Evolutionary conservation across 2,113 vertebrate species (phyloP).

Genomic region (Pterocles gutturalis): DNA sequence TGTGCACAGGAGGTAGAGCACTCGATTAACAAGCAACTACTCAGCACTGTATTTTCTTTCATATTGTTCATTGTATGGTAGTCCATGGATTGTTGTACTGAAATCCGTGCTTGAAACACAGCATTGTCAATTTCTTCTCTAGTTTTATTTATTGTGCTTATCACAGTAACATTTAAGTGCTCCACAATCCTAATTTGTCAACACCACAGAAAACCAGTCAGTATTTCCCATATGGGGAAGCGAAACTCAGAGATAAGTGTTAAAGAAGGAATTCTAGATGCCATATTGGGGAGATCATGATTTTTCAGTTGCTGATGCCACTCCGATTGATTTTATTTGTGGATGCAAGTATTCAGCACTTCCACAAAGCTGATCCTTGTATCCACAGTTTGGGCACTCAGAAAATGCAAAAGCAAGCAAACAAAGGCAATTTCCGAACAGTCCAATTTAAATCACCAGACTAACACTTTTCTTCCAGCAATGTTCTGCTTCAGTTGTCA

Average conservation of each 20-base stretch:
- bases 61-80: not conserved
- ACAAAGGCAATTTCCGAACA: conserved; percentile 8
- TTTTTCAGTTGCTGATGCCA: not conserved
- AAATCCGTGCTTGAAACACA: not conserved
- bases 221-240: not conserved
- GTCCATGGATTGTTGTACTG: not conserved
- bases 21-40: not conserved
- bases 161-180: not conserved
- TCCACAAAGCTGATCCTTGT: not conserved
- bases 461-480: not conserved
- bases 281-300: not conserved
- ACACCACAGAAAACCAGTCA: not conserved
- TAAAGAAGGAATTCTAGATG: not conserved
- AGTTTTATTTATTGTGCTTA: not conserved
- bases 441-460: not conserved
- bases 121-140: not conserved
- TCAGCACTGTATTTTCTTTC: not conserved
- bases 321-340: not conserved
- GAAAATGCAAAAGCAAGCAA: conserved; percentile 9
- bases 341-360: not conserved
- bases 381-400: not conserved
- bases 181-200: not conserved
- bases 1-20: not conserved
- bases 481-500: not conserved
- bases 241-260: not conserved